Evolutionary conservation across 2,888 invertebrate genomes (phyloP).

Genomic region (Leptogaster cylindrica): DNA sequence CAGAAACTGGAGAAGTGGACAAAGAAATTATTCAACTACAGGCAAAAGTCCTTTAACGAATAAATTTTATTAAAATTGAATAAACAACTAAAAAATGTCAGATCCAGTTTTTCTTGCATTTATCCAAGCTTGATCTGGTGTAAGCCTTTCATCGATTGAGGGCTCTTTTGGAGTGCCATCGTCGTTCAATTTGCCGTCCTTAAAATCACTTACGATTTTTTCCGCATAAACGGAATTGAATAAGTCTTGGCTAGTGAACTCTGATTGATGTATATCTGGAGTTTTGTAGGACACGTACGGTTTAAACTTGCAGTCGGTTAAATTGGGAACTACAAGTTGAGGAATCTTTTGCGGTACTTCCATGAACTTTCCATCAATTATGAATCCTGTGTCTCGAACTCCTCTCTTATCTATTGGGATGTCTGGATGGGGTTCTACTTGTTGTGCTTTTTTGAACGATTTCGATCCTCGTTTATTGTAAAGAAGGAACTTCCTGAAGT

Average conservation of each 20-base stretch:
- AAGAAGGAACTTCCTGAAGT: conserved; percentile 80
- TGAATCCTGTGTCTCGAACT: conserved; percentile 70
- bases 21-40: conserved; percentile 69
- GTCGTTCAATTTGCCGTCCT: conserved; percentile 71
- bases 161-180: conserved; percentile 75
- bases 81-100: conserved; percentile 72
- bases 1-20: conserved; percentile 78
- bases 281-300: conserved; percentile 93
- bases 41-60: conserved; percentile 68
- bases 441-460: conserved; percentile 66
- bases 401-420: conserved; percentile 76
- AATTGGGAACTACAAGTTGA: conserved; percentile 89
- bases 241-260: conserved; percentile 83
- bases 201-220: conserved; percentile 80
- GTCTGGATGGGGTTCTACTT: conserved; percentile 66
- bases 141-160: conserved; percentile 73
- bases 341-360: conserved; percentile 87
- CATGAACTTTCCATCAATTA: conserved; percentile 66
- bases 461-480: conserved; percentile 78
- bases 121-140: conserved; percentile 73
- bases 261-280: conserved; percentile 75
- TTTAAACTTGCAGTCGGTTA: conserved; percentile 82
- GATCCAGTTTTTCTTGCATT: conserved; percentile 77
- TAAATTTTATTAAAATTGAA: conserved; percentile 2
- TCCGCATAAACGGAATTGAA: conserved; percentile 80